Conservation (phyloP, 2,888 invertebrate genomes). For the Thecophora atra region DNA sequence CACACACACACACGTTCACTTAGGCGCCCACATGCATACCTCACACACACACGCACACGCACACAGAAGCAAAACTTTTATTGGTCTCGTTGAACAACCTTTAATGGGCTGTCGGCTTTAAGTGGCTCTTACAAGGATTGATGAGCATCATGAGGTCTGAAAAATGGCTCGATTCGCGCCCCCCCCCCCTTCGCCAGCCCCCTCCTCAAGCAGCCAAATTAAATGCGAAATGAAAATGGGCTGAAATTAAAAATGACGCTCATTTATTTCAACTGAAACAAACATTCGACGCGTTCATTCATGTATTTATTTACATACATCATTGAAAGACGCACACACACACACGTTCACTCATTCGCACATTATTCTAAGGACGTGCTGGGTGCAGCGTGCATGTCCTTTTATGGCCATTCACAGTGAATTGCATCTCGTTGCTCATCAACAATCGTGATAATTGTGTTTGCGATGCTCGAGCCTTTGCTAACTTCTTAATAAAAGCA, state of each 20-base stretch:
- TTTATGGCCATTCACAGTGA: slow-evolving; percentile 19
- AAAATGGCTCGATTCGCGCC: neutral
- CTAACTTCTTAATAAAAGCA: slow-evolving; percentile 29
- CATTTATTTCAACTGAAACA: slow-evolving; percentile 63
- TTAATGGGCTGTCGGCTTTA: neutral
- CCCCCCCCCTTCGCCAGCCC: neutral
- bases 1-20: no score
- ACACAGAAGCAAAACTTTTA: neutral
- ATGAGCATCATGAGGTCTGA: no score
- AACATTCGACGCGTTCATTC: slow-evolving; percentile 51
- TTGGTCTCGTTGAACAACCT: slow-evolving; percentile 1
- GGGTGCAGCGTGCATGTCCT: slow-evolving; percentile 19
- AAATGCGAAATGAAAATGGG: neutral
- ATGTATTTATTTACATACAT: slow-evolving; percentile 18
- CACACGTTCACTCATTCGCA: slow-evolving; percentile 4
- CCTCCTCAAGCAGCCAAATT: neutral
- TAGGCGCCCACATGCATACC: no score
- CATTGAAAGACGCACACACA: slow-evolving; percentile 20
- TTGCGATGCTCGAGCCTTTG: slow-evolving; percentile 32
- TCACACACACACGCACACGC: no score
- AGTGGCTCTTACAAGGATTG: slow-evolving; percentile 2
- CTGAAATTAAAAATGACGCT: slow-evolving; percentile 46
- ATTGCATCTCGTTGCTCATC: slow-evolving; percentile 36
- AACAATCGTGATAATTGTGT: slow-evolving; percentile 36
- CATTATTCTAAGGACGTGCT: neutral